These are phyloP conservation scores for Lophura nycthemera DNA, from an alignment of 2,113 vertebrate genomes.

Conservation along the genomic window DNA sequence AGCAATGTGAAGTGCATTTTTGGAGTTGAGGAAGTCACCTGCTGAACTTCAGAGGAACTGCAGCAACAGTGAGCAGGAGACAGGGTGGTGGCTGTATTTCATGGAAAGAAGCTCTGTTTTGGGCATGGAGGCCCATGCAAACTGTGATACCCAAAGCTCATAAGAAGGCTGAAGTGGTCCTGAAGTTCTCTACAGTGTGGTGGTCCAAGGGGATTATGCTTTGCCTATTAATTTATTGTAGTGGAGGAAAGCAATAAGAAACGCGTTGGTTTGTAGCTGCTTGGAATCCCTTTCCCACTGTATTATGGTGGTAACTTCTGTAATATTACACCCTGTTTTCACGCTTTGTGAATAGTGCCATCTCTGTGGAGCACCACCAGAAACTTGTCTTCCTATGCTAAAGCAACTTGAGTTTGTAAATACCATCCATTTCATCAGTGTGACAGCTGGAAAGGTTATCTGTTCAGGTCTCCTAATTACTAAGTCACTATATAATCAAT, in stretches of 20 bases:
- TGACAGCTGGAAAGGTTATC: constrained; percentile 34
- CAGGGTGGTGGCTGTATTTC: neutral
- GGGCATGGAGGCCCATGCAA: neutral
- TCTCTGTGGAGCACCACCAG: neutral
- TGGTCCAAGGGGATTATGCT: neutral
- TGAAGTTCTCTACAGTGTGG: neutral
- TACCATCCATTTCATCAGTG: constrained; percentile 3
- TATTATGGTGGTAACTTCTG: neutral
- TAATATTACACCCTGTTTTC: neutral
- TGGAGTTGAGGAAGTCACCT: neutral
- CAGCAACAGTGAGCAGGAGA: neutral
- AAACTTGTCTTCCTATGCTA: neutral
- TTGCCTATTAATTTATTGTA: neutral
- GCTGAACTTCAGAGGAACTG: neutral
- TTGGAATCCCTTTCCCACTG: neutral
- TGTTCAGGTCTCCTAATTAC: constrained; percentile 17
- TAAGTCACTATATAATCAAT: neutral
- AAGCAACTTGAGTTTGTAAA: constrained; percentile 1
- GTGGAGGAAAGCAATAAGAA: neutral
- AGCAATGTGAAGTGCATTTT: neutral
- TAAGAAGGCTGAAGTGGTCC: neutral
- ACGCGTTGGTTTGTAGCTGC: neutral
- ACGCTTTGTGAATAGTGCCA: neutral
- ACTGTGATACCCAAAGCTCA: neutral
- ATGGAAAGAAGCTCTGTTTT: neutral